A percentile compares a stretch with the other conserved stretches of the same genome.
phyloP scores from a whole-genome alignment of 2,113 vertebrate species.

The Clarias magur region DNA sequence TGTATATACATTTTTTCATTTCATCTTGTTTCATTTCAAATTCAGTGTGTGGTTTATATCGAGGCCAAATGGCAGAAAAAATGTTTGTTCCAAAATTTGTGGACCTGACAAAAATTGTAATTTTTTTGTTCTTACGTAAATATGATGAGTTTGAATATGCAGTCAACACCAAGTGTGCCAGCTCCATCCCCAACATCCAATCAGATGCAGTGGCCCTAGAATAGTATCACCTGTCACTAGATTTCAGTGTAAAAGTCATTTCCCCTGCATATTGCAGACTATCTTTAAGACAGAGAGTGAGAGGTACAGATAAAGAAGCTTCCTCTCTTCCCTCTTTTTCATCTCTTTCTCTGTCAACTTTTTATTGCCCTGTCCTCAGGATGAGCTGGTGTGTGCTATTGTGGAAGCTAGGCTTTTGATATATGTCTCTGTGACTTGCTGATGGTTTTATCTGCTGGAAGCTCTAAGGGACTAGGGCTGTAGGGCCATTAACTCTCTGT shows the following conservation, averaged over 20 bases:
- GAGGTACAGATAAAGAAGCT: constrained; percentile 54
- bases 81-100: too few relatives aligned
- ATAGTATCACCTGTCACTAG: constrained; percentile 46
- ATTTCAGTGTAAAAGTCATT: constrained; percentile 13
- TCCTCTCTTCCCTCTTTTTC: constrained; percentile 8
- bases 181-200: background rate
- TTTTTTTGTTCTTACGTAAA: background rate
- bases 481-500: constrained; percentile 62
- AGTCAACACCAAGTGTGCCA: constrained; percentile 41
- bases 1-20: too few relatives aligned
- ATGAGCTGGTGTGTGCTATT: constrained; percentile 50
- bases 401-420: constrained; percentile 49
- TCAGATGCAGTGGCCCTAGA: constrained; percentile 27
- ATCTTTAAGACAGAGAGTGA: constrained; percentile 32
- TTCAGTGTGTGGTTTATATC: too few relatives aligned
- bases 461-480: constrained; percentile 47
- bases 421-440: constrained; percentile 52
- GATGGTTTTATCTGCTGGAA: constrained; percentile 58
- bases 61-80: too few relatives aligned
- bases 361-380: constrained; percentile 25
- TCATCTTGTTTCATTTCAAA: too few relatives aligned
- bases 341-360: constrained; percentile 7
- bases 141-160: constrained; percentile 22
- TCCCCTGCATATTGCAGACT: constrained; percentile 17
- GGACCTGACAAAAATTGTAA: too few relatives aligned